Evolutionary conservation across 2,888 invertebrate species (phyloP).

Genomic region (Clunio marinus): DNA sequence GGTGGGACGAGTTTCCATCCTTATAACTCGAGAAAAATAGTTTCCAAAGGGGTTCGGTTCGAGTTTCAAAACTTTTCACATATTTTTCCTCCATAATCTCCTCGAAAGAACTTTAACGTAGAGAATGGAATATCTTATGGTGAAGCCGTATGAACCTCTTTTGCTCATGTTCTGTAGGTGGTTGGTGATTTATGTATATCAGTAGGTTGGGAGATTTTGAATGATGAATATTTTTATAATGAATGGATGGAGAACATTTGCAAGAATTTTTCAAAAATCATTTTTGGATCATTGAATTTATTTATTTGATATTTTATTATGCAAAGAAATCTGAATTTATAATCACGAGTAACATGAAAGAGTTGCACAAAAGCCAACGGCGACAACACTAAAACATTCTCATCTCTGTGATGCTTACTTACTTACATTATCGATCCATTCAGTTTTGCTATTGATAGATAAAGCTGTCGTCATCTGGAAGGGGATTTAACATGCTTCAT

Average conservation of each 20-base stretch:
- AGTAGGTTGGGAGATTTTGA: too few species aligned
- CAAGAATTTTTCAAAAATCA: not conserved
- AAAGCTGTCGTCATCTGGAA: not conserved
- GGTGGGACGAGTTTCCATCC: not conserved
- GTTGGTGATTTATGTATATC: too few species aligned
- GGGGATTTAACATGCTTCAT: slow-evolving; percentile 36
- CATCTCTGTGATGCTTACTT: too few species aligned
- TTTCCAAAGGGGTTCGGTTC: not conserved
- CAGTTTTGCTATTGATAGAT: slow-evolving; percentile 17
- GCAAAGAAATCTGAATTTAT: too few species aligned
- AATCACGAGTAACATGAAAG: too few species aligned
- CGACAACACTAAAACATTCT: not conserved
- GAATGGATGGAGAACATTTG: not conserved
- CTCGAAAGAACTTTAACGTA: not conserved
- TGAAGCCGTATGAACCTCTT: not conserved
- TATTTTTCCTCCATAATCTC: not conserved
- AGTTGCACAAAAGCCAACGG: too few species aligned
- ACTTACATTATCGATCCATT: not conserved
- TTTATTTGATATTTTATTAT: too few species aligned
- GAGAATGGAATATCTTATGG: not conserved
- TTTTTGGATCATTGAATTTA: slow-evolving; percentile 8
- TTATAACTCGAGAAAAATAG: not conserved
- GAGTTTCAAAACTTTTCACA: not conserved
- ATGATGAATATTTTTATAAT: too few species aligned
- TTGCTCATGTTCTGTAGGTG: not conserved